Conservation (phyloP, 2,113 vertebrate genomes). For the Apaloderma vittatum region DNA sequence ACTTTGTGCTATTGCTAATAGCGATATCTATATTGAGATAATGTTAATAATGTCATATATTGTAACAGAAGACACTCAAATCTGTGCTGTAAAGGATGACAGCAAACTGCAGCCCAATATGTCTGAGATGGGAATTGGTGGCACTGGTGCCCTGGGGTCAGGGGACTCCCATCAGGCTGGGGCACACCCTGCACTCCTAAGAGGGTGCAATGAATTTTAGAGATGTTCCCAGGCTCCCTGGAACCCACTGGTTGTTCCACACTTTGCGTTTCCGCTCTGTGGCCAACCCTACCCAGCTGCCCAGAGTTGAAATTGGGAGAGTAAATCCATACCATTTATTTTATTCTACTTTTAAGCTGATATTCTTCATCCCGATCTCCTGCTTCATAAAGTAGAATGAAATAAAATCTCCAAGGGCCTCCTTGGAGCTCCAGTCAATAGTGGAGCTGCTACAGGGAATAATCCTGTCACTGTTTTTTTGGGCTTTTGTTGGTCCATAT, state of each 20-base stretch:
- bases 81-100: rapidly evolving
- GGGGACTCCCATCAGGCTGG: background rate
- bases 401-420: background rate
- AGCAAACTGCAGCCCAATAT: background rate
- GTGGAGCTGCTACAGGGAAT: background rate
- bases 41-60: background rate
- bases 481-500: background rate
- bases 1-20: background rate
- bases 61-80: too few relatives aligned
- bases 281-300: background rate
- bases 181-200: too few relatives aligned
- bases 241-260: background rate
- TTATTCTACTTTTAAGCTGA: background rate
- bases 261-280: background rate
- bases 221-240: background rate
- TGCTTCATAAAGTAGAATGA: background rate
- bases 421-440: background rate
- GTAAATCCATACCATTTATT: background rate
- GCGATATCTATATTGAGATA: too few relatives aligned
- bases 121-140: rapidly evolving
- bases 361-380: background rate
- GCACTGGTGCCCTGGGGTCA: background rate
- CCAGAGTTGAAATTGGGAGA: background rate
- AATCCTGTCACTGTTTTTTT: background rate
- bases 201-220: too few relatives aligned